Evolutionary conservation across 1,140 invertebrate genomes (phyloP).

Genomic region (Cydia splendana): DNA sequence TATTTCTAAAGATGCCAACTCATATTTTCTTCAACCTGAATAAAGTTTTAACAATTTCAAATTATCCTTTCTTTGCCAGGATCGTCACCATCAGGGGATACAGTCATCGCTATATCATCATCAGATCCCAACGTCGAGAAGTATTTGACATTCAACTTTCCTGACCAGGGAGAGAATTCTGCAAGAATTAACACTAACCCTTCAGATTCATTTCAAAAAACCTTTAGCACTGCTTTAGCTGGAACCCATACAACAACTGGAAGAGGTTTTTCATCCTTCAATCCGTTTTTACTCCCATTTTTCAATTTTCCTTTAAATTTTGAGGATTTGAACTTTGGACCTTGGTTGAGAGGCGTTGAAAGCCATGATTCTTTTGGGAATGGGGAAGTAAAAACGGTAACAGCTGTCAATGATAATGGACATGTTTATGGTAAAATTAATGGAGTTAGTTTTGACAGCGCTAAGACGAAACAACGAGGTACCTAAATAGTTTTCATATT

Average conservation of each 20-base stretch:
- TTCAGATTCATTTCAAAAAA: conserved; percentile 25
- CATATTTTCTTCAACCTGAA: not conserved
- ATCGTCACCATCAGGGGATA: conserved; percentile 40
- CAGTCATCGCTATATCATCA: conserved; percentile 41
- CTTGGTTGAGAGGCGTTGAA: conserved; percentile 43
- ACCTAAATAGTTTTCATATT: not conserved
- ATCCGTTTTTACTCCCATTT: conserved; percentile 41
- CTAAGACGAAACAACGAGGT: conserved; percentile 32
- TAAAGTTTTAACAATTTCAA: not conserved
- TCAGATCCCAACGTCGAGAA: conserved; percentile 38
- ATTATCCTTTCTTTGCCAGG: conserved; percentile 40
- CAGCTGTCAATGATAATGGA: conserved; percentile 50
- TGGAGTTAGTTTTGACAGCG: conserved; percentile 44
- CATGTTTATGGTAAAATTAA: conserved; percentile 52
- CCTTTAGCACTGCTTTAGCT: conserved; percentile 37
- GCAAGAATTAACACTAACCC: conserved; percentile 16
- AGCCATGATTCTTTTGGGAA: conserved; percentile 44
- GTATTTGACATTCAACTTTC: conserved; percentile 34
- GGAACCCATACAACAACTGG: conserved; percentile 33
- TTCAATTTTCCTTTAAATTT: conserved; percentile 38
- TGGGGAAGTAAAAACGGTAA: conserved; percentile 39
- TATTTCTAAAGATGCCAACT: too few species aligned
- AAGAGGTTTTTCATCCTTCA: conserved; percentile 34
- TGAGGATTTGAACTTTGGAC: conserved; percentile 36
- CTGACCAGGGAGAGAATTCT: not conserved